These are phyloP conservation scores for Caenorhabditis sp. DNA, from an alignment of 2,888 invertebrate species.

Conservation along the genomic window DNA sequence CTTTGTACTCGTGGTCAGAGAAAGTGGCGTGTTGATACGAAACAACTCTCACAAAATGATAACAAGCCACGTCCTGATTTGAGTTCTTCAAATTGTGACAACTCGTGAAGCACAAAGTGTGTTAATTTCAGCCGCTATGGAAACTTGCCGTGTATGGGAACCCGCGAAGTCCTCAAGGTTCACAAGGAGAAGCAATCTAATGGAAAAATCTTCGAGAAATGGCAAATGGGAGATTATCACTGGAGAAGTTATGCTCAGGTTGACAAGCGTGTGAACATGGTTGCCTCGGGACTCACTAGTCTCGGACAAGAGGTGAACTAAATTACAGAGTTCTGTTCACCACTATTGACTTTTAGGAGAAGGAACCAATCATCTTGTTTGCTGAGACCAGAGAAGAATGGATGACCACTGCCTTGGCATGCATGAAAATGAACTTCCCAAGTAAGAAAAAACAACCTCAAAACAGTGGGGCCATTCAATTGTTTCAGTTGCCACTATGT, in stretches of 20 bases:
- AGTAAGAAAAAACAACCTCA: slow-evolving; percentile 84
- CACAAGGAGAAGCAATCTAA: slow-evolving; percentile 96
- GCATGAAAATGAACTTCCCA: slow-evolving; percentile 94
- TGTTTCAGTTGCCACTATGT: slow-evolving; percentile 94
- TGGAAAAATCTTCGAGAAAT: slow-evolving; percentile 95
- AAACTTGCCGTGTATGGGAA: slow-evolving; percentile 84
- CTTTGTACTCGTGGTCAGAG: slow-evolving; percentile 22
- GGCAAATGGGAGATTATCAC: slow-evolving; percentile 80
- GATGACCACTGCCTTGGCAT: slow-evolving; percentile 96
- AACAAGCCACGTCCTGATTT: background rate
- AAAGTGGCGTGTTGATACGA: slow-evolving; percentile 2
- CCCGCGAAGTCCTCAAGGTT: slow-evolving; percentile 87
- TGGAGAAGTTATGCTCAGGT: slow-evolving; percentile 77
- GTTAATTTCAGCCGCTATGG: slow-evolving; percentile 75
- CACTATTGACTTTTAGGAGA: slow-evolving; percentile 62
- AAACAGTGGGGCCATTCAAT: too few species aligned
- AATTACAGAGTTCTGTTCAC: background rate
- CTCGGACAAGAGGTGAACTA: slow-evolving; percentile 86
- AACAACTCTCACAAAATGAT: background rate
- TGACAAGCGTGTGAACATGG: slow-evolving; percentile 72
- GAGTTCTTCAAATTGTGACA: background rate
- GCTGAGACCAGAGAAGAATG: slow-evolving; percentile 98
- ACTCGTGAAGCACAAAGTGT: background rate
- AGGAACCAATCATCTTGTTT: slow-evolving; percentile 90
- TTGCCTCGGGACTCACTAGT: slow-evolving; percentile 88